phyloP scores from a whole-genome alignment of 2,113 vertebrate species.

The Canis aureus region DNA sequence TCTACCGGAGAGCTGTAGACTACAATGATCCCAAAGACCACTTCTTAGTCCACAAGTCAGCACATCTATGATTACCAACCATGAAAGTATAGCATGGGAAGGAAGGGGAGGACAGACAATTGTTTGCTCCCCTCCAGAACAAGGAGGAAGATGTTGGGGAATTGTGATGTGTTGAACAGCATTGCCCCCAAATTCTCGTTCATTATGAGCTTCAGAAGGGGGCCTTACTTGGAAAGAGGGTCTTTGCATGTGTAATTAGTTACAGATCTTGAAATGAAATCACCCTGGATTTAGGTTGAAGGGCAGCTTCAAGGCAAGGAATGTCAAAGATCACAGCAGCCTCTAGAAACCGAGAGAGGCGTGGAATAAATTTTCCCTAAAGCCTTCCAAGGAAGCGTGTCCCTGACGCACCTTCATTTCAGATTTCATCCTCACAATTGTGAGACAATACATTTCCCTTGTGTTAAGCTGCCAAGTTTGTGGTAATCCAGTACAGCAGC shows the following conservation, averaged over 20 bases:
- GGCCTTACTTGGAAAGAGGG: not conserved
- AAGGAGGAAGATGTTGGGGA: not conserved
- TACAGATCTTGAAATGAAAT: not conserved
- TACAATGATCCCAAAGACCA: not conserved
- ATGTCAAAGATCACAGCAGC: fast-evolving
- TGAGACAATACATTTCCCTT: not conserved
- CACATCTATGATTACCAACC: fast-evolving
- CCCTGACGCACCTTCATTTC: not conserved
- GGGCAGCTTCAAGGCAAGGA: not conserved
- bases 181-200: not conserved
- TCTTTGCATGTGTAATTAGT: not conserved
- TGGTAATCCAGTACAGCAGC: not conserved
- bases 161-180: too few species aligned
- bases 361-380: fast-evolving
- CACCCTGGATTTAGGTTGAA: not conserved
- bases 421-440: not conserved
- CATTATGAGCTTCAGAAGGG: not conserved
- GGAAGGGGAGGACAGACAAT: not conserved
- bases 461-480: not conserved
- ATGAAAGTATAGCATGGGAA: not conserved
- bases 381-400: fast-evolving
- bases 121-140: not conserved
- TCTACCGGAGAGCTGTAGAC: not conserved
- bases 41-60: not conserved
- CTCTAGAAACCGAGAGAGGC: not conserved